Evolutionary conservation across 2,113 vertebrate genomes (phyloP).

Genomic region (Globicephala melas): DNA sequence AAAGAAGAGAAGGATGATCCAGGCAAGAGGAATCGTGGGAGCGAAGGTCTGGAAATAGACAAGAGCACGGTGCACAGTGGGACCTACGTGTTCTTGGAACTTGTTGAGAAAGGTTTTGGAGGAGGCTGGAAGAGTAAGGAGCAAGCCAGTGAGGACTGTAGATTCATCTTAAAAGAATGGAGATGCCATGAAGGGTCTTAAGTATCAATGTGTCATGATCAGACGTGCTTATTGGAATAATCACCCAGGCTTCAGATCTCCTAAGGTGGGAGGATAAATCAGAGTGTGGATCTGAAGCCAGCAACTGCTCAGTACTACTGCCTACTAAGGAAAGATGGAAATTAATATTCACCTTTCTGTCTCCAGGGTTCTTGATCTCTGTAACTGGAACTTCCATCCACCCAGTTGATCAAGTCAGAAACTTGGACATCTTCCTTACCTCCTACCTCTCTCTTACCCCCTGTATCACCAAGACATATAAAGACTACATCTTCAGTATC

Average conservation of each 20-base stretch:
- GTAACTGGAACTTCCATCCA: neutral
- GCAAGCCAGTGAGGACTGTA: neutral
- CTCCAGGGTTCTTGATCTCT: neutral
- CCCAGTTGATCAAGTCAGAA: neutral
- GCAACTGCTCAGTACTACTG: too few species aligned
- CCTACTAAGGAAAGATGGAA: neutral
- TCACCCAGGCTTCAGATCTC: neutral
- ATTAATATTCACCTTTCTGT: too few species aligned
- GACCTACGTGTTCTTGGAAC: neutral
- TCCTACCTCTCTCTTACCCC: neutral
- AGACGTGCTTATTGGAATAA: neutral
- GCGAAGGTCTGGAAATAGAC: neutral
- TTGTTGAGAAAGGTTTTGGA: neutral
- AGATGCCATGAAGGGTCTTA: neutral
- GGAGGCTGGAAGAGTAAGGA: neutral
- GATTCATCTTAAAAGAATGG: neutral
- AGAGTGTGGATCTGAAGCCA: neutral
- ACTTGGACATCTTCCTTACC: neutral
- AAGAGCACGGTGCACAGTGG: rapidly evolving
- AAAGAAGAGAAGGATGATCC: neutral
- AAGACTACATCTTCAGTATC: neutral
- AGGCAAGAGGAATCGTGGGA: neutral
- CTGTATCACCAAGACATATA: neutral
- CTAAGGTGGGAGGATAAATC: neutral
- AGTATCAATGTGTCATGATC: too few species aligned